These are phyloP conservation scores for Holcopasites calliopsidis DNA, from an alignment of 1,140 invertebrate species.

Conservation along the genomic window DNA sequence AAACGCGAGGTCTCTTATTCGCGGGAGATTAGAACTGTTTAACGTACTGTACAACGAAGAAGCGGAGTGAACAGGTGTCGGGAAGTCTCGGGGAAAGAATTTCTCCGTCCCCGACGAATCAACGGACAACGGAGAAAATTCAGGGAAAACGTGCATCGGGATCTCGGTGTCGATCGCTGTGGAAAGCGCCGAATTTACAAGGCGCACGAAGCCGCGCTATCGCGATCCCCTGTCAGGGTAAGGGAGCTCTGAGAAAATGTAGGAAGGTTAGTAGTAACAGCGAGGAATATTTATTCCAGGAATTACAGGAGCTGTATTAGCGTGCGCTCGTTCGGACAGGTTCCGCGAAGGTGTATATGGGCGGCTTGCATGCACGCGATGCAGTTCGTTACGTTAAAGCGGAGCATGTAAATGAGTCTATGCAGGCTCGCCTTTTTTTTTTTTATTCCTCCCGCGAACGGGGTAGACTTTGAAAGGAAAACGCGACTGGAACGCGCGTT, in stretches of 20 bases:
- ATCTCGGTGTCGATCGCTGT: background rate
- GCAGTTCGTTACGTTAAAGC: constrained; percentile 54
- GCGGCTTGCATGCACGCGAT: constrained; percentile 47
- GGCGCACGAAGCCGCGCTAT: constrained; percentile 13
- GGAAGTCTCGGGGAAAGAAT: too few relatives aligned
- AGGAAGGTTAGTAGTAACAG: constrained; percentile 57
- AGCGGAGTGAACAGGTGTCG: too few relatives aligned
- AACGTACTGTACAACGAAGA: too few relatives aligned
- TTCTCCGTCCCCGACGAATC: too few relatives aligned
- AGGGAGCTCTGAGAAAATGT: constrained; percentile 38
- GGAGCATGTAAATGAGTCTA: constrained; percentile 49
- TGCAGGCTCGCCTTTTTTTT: constrained; percentile 13
- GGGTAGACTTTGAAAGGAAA: background rate
- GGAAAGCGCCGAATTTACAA: constrained; percentile 2
- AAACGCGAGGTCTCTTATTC: too few relatives aligned
- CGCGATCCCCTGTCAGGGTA: constrained; percentile 26
- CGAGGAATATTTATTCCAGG: constrained; percentile 47
- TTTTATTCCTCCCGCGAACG: background rate
- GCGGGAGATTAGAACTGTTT: too few relatives aligned
- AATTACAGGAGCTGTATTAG: constrained; percentile 53
- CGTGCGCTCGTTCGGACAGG: constrained; percentile 38
- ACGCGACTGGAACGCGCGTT: background rate
- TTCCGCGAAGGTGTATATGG: constrained; percentile 50
- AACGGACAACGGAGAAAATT: background rate
- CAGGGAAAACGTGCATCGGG: background rate